Base-by-base conservation (phyloP, 2,113 vertebrate genomes). In the Periophthalmus modestus region DNA sequence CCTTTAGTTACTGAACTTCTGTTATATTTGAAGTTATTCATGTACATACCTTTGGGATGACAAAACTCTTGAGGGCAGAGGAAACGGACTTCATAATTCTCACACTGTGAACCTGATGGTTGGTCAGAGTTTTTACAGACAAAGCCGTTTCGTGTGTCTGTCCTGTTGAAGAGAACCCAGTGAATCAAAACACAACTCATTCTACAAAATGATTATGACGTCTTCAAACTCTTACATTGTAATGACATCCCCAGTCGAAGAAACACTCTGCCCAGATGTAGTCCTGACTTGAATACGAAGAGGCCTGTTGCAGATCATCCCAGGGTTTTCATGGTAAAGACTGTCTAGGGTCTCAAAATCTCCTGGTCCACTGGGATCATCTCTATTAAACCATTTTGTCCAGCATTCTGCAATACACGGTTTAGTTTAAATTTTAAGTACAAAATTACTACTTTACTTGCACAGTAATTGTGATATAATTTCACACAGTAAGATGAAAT, bases 81-180 rank as follows among this genome's bases (percentile, higher is more conserved):
- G 74, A 89, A 88, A 21, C 85, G 75, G 54, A 90, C 82, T 52
- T 69, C 59, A 33, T n/a, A 66, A n/a, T 66, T 7, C 0, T 66
- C 0, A 4, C 62, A 66, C 2, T 10, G 5, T 33, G 16, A 19
- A 10, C 18, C 62, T 43, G 39, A 43, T 10, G 6, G 39, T 54
- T 66, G 62, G 11, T 39, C 62, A 36, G 16, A 4, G 36, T 39
- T 43, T n/a, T n/a, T 66, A 66, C 62, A 66, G 1, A 66, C 11
- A 21, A 66, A 43, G 2, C 62, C 62, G 4, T 9, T 21, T 2
- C 18, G 10, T 43, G 62, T 66, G 36, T 66, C 62, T 43, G 16
- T 43, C 11, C 62, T 66, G 62, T n/a, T 19, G 33, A 43, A 21
- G 6, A 10, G 15, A 28, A 34, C 13, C 4, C 12, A 61, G 4